Percentiles rank a stretch among this genome's conserved stretches.
phyloP scores from a whole-genome alignment of 2,888 invertebrate genomes.

The Tenthredo mesomela region DNA sequence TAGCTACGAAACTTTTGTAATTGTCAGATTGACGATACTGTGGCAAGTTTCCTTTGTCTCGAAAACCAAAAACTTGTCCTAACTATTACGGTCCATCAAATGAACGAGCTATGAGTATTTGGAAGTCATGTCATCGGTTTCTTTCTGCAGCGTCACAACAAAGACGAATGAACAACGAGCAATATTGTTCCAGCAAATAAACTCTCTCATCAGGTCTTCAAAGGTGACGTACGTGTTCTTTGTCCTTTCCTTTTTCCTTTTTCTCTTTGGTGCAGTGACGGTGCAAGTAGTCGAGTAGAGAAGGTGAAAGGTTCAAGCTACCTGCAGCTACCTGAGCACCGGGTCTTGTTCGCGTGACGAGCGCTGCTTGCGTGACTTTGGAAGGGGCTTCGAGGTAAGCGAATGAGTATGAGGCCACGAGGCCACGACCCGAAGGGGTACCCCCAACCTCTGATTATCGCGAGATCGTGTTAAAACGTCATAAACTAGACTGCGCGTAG shows the following conservation, averaged over 20 bases:
- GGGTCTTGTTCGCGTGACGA: slow-evolving; percentile 59
- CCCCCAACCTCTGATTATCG: slow-evolving; percentile 67
- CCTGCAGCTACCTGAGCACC: slow-evolving; percentile 33
- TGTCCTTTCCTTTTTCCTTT: neutral
- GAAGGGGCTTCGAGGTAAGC: slow-evolving; percentile 64
- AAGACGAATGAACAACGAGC: neutral
- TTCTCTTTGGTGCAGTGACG: slow-evolving; percentile 16
- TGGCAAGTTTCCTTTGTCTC: slow-evolving; percentile 21
- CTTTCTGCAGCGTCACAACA: neutral
- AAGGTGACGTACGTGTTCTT: neutral
- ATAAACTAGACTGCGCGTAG: slow-evolving; percentile 63
- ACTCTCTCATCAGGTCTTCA: neutral
- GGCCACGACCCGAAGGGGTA: slow-evolving; percentile 48
- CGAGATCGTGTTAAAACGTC: slow-evolving; percentile 67
- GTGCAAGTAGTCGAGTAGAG: slow-evolving; percentile 1
- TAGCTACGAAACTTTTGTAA: slow-evolving; percentile 44
- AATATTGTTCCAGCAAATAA: neutral
- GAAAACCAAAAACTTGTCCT: neutral
- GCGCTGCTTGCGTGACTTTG: slow-evolving; percentile 63
- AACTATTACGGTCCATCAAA: slow-evolving; percentile 31
- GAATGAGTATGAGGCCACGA: slow-evolving; percentile 66
- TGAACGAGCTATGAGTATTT: neutral
- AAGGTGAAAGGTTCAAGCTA: slow-evolving; percentile 34
- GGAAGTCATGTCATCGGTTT: neutral
- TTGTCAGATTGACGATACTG: slow-evolving; percentile 42